Evolutionary conservation across 2,888 invertebrate species (phyloP), one percentile per base, ranked within the genome.

Genomic region (Bhutanitis thaidina): DNA sequence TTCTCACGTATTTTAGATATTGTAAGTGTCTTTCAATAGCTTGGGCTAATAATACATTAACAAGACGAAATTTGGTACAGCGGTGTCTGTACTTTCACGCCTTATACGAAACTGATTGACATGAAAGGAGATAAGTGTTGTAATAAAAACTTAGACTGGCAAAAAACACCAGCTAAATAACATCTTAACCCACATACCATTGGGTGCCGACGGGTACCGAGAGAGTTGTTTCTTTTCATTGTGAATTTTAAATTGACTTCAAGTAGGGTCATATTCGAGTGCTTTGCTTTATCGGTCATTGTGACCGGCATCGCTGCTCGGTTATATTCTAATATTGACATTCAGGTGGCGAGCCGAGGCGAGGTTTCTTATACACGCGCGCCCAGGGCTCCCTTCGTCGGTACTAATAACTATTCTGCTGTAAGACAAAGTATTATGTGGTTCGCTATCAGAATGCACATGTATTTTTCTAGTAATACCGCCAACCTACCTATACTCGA

Each of bases 131-230:
- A 85, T 86, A 84, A 83, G 80, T 77, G 80, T 80, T 80, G 72
- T 77, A 74, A 78, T 84, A 84, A 87, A 73, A 86, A 80, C 73
- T 74, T 71, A 76, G 71, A 73, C 74, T 69, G 61, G 77, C 79
- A 84, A 86, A 87, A 84, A 88, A 79, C 71, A 73, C 64, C 72
- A 69, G 74, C 85, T 77, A 82, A 84, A 80, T 89, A 88, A 80
- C 86, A 86, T 87, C 80, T 83, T 88, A 87, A 88, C 88, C 89
- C 85, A 88, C 80, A 88, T 89, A 82, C 85, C 81, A 70, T 69
- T 74, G 67, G 76, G 78, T 77, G 73, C 77, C 67, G 73, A 63
- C 67, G 68, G 71, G 73, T 74, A 74, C 71, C 74, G 64, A 73
- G 66, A 66, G 62, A 61, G 55, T 57, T 68, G 70, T 62, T 62